Percentiles rank a stretch among this genome's conserved stretches.
Conservation (phyloP, 2,113 vertebrate species). For the Heterotis niloticus region DNA sequence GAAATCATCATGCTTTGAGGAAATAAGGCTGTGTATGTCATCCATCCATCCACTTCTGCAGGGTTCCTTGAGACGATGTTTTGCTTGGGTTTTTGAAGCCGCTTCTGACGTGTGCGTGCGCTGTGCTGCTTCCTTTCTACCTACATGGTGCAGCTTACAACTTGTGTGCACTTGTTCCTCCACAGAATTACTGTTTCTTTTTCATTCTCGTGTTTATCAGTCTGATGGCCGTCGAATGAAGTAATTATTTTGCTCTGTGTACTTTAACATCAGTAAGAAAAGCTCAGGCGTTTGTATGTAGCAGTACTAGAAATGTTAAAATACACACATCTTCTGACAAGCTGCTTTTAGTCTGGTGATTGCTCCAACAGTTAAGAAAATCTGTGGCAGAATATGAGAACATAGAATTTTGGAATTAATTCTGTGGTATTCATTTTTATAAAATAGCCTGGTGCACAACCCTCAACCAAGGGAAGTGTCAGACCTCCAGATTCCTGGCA, state of each 20-base stretch:
- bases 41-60: too few relatives aligned
- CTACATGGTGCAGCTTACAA: too few relatives aligned
- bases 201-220: background rate
- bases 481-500: background rate
- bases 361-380: background rate
- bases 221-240: too few relatives aligned
- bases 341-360: background rate
- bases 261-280: background rate
- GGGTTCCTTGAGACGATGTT: too few relatives aligned
- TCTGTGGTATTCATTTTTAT: background rate
- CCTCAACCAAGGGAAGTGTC: background rate
- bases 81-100: too few relatives aligned
- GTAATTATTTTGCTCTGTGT: too few relatives aligned
- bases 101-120: too few relatives aligned
- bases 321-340: background rate
- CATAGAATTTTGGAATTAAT: background rate
- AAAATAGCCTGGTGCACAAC: background rate
- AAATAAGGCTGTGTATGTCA: too few relatives aligned
- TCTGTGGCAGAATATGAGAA: background rate
- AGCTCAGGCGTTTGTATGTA: background rate
- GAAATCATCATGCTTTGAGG: too few relatives aligned
- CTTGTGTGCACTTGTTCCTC: too few relatives aligned
- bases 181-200: conserved; percentile 1
- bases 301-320: background rate
- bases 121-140: too few relatives aligned